A percentile compares a stretch with the other conserved stretches of the same genome.
These are phyloP conservation scores for Oligia fasciuncula DNA, from an alignment of 2,888 invertebrate genomes.

Conservation along the genomic window DNA sequence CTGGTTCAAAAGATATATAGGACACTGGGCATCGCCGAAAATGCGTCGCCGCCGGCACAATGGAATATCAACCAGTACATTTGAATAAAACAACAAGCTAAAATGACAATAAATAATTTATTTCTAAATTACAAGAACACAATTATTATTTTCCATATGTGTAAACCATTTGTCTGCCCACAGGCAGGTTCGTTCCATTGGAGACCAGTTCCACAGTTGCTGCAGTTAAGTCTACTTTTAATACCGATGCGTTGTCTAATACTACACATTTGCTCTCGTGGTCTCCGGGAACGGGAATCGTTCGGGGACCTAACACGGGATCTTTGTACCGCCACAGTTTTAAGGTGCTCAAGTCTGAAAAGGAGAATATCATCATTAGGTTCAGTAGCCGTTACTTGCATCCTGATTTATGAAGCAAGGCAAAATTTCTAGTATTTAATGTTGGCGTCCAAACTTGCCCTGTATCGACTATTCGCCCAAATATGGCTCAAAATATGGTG, in stretches of 20 bases:
- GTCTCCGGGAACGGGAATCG: conserved; percentile 92
- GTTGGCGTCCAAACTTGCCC: background rate
- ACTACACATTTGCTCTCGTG: conserved; percentile 91
- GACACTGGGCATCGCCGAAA: background rate
- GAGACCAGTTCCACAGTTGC: conserved; percentile 84
- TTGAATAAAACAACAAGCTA: conserved; percentile 44
- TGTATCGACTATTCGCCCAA: background rate
- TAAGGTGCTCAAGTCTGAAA: conserved; percentile 91
- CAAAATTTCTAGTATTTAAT: background rate
- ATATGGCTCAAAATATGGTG: background rate
- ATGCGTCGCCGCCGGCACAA: too few relatives aligned
- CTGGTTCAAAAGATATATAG: too few relatives aligned
- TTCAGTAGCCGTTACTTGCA: background rate
- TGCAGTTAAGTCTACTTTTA: conserved; percentile 86
- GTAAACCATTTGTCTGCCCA: conserved; percentile 90
- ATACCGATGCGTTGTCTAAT: conserved; percentile 86
- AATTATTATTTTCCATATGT: conserved; percentile 83
- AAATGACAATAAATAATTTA: conserved; percentile 63
- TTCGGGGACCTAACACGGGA: conserved; percentile 93
- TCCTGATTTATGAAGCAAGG: background rate
- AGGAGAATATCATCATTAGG: conserved; percentile 17
- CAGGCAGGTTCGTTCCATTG: conserved; percentile 83
- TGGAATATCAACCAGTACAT: background rate
- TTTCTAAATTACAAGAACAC: conserved; percentile 60
- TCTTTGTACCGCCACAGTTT: conserved; percentile 95